These are phyloP conservation scores for Macrotus californicus DNA, from an alignment of 2,113 vertebrate genomes.

Conservation along the genomic window DNA sequence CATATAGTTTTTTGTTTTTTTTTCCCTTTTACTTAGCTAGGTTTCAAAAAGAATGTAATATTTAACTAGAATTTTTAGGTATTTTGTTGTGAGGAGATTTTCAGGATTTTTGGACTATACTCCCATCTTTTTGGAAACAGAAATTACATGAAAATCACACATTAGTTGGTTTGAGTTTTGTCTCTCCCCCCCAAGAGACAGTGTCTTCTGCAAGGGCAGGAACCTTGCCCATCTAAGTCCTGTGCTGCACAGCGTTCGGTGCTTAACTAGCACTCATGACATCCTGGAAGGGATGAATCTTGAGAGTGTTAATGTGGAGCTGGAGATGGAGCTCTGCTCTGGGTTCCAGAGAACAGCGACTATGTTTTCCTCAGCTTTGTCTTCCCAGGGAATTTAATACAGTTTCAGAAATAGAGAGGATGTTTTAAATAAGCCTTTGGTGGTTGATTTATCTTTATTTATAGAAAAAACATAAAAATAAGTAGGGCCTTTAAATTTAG, in stretches of 20 bases:
- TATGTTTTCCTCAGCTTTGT: background rate
- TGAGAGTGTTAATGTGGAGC: background rate
- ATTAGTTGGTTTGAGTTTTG: background rate
- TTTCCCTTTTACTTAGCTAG: background rate
- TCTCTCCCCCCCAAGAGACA: background rate
- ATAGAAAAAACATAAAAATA: background rate
- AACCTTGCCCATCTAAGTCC: background rate
- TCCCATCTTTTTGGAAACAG: background rate
- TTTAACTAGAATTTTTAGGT: background rate
- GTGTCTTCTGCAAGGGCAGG: background rate
- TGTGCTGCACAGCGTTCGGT: background rate
- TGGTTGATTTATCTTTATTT: constrained; percentile 18
- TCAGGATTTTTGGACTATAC: background rate
- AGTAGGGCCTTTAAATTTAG: background rate
- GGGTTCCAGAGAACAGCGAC: background rate
- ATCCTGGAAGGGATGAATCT: background rate
- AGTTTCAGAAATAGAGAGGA: background rate
- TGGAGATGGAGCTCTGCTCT: background rate
- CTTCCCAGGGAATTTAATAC: background rate
- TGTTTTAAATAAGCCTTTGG: background rate
- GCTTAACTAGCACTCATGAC: background rate
- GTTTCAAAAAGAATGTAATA: background rate
- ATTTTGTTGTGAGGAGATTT: background rate
- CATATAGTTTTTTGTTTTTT: background rate
- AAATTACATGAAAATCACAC: background rate